phyloP scores from a whole-genome alignment of 2,888 invertebrate genomes.

The Drosophila macrospina region DNA sequence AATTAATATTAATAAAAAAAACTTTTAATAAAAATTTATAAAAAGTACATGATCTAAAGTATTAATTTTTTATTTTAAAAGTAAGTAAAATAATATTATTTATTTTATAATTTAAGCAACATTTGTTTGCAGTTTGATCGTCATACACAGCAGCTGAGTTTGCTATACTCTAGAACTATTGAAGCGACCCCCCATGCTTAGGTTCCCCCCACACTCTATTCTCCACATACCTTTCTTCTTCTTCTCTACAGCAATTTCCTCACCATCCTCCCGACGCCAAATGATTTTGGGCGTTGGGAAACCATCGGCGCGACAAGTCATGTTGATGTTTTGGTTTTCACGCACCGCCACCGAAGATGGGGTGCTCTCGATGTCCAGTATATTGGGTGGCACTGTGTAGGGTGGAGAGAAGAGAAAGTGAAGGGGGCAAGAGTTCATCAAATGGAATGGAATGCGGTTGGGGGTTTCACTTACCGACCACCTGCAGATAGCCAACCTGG shows the following conservation, averaged over 20 bases:
- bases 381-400: slow-evolving; percentile 94
- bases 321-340: slow-evolving; percentile 97
- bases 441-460: neutral
- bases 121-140: too few relatives aligned
- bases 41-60: too few relatives aligned
- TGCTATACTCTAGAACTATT: slow-evolving; percentile 14
- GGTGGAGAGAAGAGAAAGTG: neutral
- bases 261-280: slow-evolving; percentile 96
- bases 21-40: too few relatives aligned
- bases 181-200: neutral
- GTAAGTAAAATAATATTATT: too few relatives aligned
- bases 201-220: neutral
- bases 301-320: slow-evolving; percentile 96
- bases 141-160: neutral
- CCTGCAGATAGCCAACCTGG: slow-evolving; percentile 96
- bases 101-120: too few relatives aligned
- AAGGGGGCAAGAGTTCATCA: neutral
- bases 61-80: too few relatives aligned
- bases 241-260: slow-evolving; percentile 93
- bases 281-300: slow-evolving; percentile 96
- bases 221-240: slow-evolving; percentile 92
- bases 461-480: slow-evolving; percentile 90
- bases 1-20: too few relatives aligned
- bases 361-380: slow-evolving; percentile 95
- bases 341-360: slow-evolving; percentile 96